Conservation (phyloP, 2,797 vertebrate species). For the Syngnathus acus region DNA sequence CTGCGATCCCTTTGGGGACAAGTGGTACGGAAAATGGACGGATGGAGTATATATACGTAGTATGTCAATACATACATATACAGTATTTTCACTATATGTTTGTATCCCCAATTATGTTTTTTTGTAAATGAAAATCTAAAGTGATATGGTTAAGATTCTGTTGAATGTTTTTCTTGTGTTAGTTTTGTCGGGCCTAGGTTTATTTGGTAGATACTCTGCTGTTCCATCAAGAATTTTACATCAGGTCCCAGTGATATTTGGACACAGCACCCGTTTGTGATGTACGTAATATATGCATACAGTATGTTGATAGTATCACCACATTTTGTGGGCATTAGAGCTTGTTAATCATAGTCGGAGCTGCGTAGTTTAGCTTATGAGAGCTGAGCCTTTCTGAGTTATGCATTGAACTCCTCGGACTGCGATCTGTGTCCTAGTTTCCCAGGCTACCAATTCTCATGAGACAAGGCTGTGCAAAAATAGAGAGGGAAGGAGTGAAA, state of each 20-base stretch:
- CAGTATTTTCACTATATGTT: too few relatives aligned
- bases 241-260: too few relatives aligned
- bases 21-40: too few relatives aligned
- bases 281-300: neutral
- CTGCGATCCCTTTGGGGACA: too few relatives aligned
- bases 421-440: conserved; percentile 53
- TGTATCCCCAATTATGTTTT: too few relatives aligned
- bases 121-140: neutral
- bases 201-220: too few relatives aligned
- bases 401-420: neutral
- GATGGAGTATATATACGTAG: too few relatives aligned
- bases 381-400: conserved; percentile 4
- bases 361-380: neutral
- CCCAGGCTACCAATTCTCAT: conserved; percentile 43
- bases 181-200: too few relatives aligned
- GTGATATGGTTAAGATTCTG: neutral
- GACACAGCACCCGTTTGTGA: neutral
- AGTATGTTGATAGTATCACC: neutral
- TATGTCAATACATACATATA: too few relatives aligned
- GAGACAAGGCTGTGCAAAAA: conserved; percentile 40
- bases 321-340: neutral
- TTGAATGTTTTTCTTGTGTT: neutral
- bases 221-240: too few relatives aligned
- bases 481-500: conserved; percentile 17
- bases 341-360: neutral